Evolutionary conservation across 1,140 invertebrate genomes (phyloP), one percentile per base, ranked within the genome.

Genomic region (Hypothenemus hampei): DNA sequence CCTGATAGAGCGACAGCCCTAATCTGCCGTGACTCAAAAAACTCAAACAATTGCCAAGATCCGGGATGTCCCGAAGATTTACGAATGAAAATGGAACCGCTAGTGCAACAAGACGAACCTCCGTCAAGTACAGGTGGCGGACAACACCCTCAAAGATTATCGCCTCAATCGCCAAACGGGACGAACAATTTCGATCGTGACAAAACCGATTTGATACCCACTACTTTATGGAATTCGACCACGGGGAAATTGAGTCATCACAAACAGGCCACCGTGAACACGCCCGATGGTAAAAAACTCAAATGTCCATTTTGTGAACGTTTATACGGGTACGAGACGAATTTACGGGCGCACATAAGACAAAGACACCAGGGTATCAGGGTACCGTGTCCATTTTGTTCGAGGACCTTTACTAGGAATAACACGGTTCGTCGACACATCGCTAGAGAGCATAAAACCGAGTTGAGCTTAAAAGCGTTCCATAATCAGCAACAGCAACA

Each of bases 241-340:
- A 65, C 68, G 36, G 65, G 61, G 19, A 70, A 69, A 48, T 46
- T 78, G 50, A 73, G 75, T 39, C 77, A 78, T 67, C 77, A 78
- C 67, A 81, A 81, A 63, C 73, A 75, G 48, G 75, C 77, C 37
- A 75, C 77, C 7, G 75, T 81, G 39, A 73, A 76, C 37, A 82
- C 80, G 60, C 76, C 80, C 23, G 79, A 81, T 65, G 80, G 80
- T 81, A 91, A 90, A 73, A 91, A 92, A 73, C 75, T 93, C 55
- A 91, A 92, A 75, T 93, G 90, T 73, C 86, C 90, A 65, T 92
- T 88, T 71, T 93, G 90, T 77, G 89, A 93, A 72, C 81, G 89
- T 64, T 76, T 92, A n/a, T 93, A 93, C 72, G 89, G 90, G 29
- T 93, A 93, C 71, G 89, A 93, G 77, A 93, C 89, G 67, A 93